Conservation (phyloP, 2,797 vertebrate genomes). For the Tympanoctomys barrerae region DNA sequence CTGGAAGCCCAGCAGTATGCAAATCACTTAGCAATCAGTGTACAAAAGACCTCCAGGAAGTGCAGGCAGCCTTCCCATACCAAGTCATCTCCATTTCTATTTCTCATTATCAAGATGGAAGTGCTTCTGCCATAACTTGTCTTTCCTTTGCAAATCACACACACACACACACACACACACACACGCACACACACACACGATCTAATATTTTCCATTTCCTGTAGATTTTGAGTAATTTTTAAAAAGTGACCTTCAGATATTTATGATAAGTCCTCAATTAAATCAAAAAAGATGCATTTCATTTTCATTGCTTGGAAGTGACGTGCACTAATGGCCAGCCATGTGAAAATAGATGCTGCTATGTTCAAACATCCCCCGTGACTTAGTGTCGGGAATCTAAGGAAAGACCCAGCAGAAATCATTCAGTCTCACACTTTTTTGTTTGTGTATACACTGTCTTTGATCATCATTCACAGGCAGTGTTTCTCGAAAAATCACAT, state of each 20-base stretch:
- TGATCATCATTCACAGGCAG: conserved; percentile 3
- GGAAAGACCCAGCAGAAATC: background rate
- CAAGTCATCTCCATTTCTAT: conserved; percentile 47
- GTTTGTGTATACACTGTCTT: conserved; percentile 1
- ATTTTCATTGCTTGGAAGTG: conserved; percentile 38
- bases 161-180: background rate
- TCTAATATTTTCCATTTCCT: background rate
- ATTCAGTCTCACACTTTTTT: background rate
- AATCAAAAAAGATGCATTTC: conserved; percentile 23
- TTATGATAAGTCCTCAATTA: conserved; percentile 51
- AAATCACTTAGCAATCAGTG: conserved; percentile 74
- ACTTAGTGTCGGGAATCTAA: background rate
- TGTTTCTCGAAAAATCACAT: conserved; percentile 48
- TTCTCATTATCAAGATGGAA: conserved; percentile 43
- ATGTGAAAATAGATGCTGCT: conserved; percentile 47
- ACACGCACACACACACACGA: background rate
- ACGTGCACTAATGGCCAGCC: conserved; percentile 35
- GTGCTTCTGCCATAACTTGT: background rate
- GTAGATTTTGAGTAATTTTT: conserved; percentile 17
- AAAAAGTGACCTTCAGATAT: conserved; percentile 32
- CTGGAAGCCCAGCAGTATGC: conserved; percentile 37
- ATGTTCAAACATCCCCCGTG: background rate
- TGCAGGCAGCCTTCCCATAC: conserved; percentile 39
- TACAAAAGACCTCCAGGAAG: conserved; percentile 62
- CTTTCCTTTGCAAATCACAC: background rate